Conservation (phyloP, 2,888 invertebrate species). For the Noctuana brunneofusca region DNA sequence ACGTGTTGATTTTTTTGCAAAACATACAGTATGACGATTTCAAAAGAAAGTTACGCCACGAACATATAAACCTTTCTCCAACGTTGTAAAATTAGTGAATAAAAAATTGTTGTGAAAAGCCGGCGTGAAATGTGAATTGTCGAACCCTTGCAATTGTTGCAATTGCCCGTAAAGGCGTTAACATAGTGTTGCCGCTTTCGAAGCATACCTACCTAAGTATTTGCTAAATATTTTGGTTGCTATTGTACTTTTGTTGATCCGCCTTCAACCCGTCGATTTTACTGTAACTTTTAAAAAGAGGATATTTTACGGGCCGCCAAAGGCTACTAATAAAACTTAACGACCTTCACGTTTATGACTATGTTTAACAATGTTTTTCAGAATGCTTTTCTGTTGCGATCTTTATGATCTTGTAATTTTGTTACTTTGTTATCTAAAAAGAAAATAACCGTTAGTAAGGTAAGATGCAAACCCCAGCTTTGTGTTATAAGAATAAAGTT, state of each 20-base stretch:
- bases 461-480: slow-evolving; percentile 27
- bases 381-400: slow-evolving; percentile 44
- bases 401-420: slow-evolving; percentile 37
- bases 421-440: slow-evolving; percentile 39
- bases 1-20: slow-evolving; percentile 2
- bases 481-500: slow-evolving; percentile 10
- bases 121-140: slow-evolving; percentile 62
- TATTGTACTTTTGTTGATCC: slow-evolving; percentile 56
- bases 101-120: slow-evolving; percentile 64
- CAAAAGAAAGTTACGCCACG: slow-evolving; percentile 37
- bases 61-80: slow-evolving; percentile 49
- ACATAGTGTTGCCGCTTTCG: slow-evolving; percentile 56
- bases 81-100: slow-evolving; percentile 56
- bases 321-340: slow-evolving; percentile 66
- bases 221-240: slow-evolving; percentile 62
- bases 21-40: too few species aligned
- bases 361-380: slow-evolving; percentile 59
- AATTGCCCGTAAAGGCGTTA: slow-evolving; percentile 66
- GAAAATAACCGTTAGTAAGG: slow-evolving; percentile 52
- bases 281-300: slow-evolving; percentile 58
- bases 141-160: slow-evolving; percentile 64
- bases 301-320: slow-evolving; percentile 66
- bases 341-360: slow-evolving; percentile 66
- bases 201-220: slow-evolving; percentile 45
- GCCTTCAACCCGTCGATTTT: slow-evolving; percentile 64